These are phyloP conservation scores for Theristicus caerulescens DNA, from an alignment of 2,113 vertebrate genomes.

Conservation along the genomic window DNA sequence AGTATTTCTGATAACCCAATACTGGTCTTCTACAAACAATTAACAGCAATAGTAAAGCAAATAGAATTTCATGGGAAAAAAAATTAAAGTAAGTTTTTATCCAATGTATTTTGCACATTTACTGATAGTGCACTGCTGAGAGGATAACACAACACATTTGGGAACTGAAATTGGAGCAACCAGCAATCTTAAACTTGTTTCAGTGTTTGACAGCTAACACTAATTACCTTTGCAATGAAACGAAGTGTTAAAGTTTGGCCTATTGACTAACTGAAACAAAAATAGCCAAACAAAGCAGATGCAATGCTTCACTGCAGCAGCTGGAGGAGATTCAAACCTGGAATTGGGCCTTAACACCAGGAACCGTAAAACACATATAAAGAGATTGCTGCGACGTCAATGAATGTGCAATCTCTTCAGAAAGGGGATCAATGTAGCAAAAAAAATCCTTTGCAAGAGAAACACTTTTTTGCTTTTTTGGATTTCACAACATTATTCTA, in stretches of 20 bases:
- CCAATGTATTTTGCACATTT: neutral
- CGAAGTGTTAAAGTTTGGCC: neutral
- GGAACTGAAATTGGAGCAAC: neutral
- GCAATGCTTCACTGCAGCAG: neutral
- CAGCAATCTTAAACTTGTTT: neutral
- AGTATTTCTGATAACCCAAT: neutral
- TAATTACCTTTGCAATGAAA: conserved; percentile 1
- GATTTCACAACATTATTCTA: neutral
- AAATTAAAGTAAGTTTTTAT: neutral
- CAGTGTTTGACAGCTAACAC: neutral
- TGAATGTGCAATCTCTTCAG: neutral
- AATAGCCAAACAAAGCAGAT: neutral
- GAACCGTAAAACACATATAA: neutral
- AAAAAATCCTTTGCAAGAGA: neutral
- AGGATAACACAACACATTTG: neutral
- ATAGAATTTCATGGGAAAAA: neutral
- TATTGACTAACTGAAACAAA: neutral
- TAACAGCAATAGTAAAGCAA: neutral
- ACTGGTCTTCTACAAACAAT: neutral
- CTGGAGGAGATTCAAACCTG: neutral
- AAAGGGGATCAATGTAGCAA: neutral
- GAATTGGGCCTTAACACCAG: neutral
- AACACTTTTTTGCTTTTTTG: neutral
- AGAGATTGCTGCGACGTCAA: neutral
- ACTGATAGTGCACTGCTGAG: neutral